Evolutionary conservation across 2,797 vertebrate species (phyloP), one percentile per base, ranked within the genome.

Genomic region (Apogon talboti): DNA sequence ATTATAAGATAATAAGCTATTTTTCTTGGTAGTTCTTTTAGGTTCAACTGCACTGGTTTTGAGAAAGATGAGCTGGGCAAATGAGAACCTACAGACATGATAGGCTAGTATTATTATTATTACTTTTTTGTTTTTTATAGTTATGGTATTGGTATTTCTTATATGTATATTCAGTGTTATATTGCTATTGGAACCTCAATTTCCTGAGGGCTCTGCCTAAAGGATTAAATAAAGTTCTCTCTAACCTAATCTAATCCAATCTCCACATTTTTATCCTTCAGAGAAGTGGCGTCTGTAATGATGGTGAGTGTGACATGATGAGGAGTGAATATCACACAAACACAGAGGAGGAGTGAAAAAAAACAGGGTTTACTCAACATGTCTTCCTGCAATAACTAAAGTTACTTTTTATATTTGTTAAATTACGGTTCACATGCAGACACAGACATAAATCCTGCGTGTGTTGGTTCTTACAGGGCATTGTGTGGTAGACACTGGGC

Each of bases 401-500:
- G 12, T 24, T 15, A 44, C 12, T 28, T 28, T 28, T 28, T 28
- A 28, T 5, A 28, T 5, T 28, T 28, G 1, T 28, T 28, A 6
- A n/a, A 37, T 40, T 15, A 45, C 24, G 46, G 28, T 61, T 19
- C 59, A 48, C 19, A 44, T 21, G 12, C 18, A 57, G 41, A 50
- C 18, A 6, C 4, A 57, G 41, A 50, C 18, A 6, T 7, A 28
- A 5, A 28, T 28, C 4, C 24, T 28, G 24, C 6, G 24, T 28
- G 24, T 28, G 4, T 28, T 28, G 24, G 4, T 28, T 3, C 96
- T 95, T 92, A 99, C 98, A 94, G 71, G 96, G 82, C 95, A 99
- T 95, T 42, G 94, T 88, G 79, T 99, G 96, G 83, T 95, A 95
- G 84, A 99, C 93, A 56, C 97, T 99, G 66, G 98, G 98, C 97